Evolutionary conservation across 1,140 invertebrate genomes (phyloP).

Genomic region (Eriosoma lanigerum): DNA sequence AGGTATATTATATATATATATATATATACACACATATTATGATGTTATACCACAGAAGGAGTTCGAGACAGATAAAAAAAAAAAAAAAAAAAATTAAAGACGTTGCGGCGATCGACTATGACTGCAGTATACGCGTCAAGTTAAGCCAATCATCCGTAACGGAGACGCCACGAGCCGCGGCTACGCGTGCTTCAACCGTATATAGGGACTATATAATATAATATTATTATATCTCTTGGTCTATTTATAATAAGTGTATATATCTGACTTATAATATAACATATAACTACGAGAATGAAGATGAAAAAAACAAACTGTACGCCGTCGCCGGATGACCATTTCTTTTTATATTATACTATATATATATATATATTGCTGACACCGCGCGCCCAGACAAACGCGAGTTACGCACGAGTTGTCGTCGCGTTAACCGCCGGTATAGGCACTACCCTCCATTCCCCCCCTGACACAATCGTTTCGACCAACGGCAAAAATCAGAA

Average conservation of each 20-base stretch:
- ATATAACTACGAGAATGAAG: background rate
- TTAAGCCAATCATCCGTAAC: slow-evolving; percentile 33
- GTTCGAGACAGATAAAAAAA: background rate
- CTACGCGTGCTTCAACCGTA: slow-evolving; percentile 7
- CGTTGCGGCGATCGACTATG: background rate
- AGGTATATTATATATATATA: too few species aligned
- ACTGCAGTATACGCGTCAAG: slow-evolving; percentile 6
- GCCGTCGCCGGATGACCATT: slow-evolving; percentile 16
- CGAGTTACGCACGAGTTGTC: slow-evolving; percentile 45
- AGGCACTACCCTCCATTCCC: too few species aligned
- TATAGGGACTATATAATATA: background rate
- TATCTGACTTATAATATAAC: background rate
- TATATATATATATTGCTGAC: background rate
- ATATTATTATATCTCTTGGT: background rate
- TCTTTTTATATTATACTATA: slow-evolving; percentile 11
- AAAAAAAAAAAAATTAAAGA: background rate
- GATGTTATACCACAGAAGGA: background rate
- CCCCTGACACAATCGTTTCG: background rate
- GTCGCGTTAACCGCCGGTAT: slow-evolving; percentile 23
- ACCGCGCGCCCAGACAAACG: background rate
- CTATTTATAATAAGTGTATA: background rate
- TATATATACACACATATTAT: too few species aligned
- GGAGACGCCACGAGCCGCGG: slow-evolving; percentile 31
- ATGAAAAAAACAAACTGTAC: slow-evolving; percentile 46
- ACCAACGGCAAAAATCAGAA: slow-evolving; percentile 45